Conservation (phyloP, 2,888 invertebrate genomes). For the Choreutis nemorana region DNA sequence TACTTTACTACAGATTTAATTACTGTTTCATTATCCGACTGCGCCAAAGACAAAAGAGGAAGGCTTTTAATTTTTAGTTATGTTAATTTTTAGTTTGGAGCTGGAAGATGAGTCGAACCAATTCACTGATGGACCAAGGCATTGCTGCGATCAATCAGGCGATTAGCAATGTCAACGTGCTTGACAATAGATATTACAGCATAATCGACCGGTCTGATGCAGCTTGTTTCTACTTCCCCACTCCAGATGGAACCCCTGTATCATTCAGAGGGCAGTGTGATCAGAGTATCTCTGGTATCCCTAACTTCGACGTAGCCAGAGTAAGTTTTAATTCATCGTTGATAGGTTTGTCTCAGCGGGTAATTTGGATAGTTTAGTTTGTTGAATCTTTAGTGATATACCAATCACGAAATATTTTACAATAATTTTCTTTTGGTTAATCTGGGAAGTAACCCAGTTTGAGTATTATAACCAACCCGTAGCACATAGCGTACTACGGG, state of each 20-base stretch:
- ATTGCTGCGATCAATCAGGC: conserved; percentile 21
- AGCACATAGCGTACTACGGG: too few relatives aligned
- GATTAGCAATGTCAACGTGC: conserved; percentile 22
- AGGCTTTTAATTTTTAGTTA: conserved; percentile 3
- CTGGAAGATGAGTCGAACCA: conserved; percentile 44
- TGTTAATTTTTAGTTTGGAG: conserved; percentile 43
- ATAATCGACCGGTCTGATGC: conserved; percentile 28
- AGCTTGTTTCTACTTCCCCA: conserved; percentile 41
- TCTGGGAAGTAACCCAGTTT: too few relatives aligned
- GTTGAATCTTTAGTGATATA: too few relatives aligned
- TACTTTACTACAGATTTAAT: not conserved
- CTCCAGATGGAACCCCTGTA: conserved; percentile 16
- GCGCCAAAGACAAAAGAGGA: too few relatives aligned
- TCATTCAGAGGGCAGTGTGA: conserved; percentile 13
- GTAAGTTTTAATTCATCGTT: too few relatives aligned
- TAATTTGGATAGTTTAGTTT: too few relatives aligned
- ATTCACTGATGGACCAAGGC: conserved; percentile 17
- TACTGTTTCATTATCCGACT: conserved; percentile 4
- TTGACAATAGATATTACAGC: conserved; percentile 33
- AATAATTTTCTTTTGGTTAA: too few relatives aligned
- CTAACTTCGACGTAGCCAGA: conserved; percentile 16
- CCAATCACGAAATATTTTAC: too few relatives aligned
- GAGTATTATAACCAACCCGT: too few relatives aligned
- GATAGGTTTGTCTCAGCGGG: too few relatives aligned
- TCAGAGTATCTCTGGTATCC: conserved; percentile 13